Evolutionary conservation across 2,113 vertebrate genomes (phyloP).

Genomic region (Pseudorhombus dupliciocellatus): DNA sequence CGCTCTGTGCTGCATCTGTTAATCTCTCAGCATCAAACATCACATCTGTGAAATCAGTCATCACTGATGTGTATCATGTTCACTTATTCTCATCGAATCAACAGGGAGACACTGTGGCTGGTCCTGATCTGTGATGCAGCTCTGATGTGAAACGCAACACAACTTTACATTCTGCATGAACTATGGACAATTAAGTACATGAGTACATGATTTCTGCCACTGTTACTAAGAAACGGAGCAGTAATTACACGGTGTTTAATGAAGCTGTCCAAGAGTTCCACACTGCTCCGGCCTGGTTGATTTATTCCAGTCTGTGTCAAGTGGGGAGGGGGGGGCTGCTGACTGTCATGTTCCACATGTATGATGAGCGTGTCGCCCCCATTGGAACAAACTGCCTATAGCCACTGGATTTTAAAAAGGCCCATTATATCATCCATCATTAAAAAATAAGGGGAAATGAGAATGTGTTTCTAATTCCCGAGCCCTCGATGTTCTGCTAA

Average conservation of each 20-base stretch:
- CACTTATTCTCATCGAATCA: no score
- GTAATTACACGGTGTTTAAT: neutral
- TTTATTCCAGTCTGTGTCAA: no score
- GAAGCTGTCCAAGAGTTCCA: neutral
- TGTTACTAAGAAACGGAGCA: neutral
- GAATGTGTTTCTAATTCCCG: constrained; percentile 31
- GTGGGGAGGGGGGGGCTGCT: no score
- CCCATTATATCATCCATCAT: neutral
- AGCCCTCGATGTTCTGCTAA: constrained; percentile 46
- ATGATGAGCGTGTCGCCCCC: neutral
- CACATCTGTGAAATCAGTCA: no score
- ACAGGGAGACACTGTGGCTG: no score
- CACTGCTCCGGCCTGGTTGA: no score
- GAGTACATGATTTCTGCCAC: neutral
- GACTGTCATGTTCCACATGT: neutral
- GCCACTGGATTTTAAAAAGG: neutral
- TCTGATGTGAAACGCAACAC: neutral
- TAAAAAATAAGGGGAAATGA: neutral
- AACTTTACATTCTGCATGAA: neutral
- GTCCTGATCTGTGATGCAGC: no score
- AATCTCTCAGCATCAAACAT: no score
- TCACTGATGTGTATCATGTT: neutral
- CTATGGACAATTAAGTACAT: neutral
- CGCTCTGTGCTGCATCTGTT: no score
- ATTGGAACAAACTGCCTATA: neutral